A percentile compares a stretch with the other conserved stretches of the same genome.
phyloP scores from a whole-genome alignment of 53 echinoderm and acorn worm species.

The Pentamera pediparva region DNA sequence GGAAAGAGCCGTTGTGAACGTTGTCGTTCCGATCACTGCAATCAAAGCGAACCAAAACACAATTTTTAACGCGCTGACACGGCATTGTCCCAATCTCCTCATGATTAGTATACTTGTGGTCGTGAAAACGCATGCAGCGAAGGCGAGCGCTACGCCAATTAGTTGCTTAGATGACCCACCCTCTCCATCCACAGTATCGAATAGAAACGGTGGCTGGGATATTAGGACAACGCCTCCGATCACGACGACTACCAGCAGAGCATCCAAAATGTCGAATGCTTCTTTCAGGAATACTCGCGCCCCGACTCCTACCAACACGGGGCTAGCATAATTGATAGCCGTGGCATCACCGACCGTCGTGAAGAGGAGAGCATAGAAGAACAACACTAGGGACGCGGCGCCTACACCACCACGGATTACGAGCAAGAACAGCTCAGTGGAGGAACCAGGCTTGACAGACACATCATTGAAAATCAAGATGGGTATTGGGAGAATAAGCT shows the following conservation, averaged over 20 bases:
- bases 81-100: too few species aligned
- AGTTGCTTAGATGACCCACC: not conserved
- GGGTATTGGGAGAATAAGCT: not conserved
- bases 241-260: not conserved
- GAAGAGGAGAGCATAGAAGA: constrained; percentile 2
- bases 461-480: too few species aligned
- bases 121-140: not conserved
- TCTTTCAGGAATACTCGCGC: constrained; percentile 18
- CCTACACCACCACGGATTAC: too few species aligned
- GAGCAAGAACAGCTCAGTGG: too few species aligned
- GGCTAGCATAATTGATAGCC: constrained; percentile 6
- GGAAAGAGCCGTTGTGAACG: not conserved
- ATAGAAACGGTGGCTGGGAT: constrained; percentile 12
- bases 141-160: constrained; percentile 7
- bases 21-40: not conserved
- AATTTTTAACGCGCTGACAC: too few species aligned
- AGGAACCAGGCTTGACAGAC: too few species aligned
- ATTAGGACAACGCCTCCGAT: constrained; percentile 20
- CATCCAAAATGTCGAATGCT: constrained; percentile 3
- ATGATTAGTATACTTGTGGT: not conserved
- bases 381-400: too few species aligned
- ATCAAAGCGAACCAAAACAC: not conserved
- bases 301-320: constrained; percentile 10
- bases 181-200: not conserved
- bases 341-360: constrained; percentile 14